Conservation (phyloP, 2,888 invertebrate species). For the Leptodirus hochenwartii region DNA sequence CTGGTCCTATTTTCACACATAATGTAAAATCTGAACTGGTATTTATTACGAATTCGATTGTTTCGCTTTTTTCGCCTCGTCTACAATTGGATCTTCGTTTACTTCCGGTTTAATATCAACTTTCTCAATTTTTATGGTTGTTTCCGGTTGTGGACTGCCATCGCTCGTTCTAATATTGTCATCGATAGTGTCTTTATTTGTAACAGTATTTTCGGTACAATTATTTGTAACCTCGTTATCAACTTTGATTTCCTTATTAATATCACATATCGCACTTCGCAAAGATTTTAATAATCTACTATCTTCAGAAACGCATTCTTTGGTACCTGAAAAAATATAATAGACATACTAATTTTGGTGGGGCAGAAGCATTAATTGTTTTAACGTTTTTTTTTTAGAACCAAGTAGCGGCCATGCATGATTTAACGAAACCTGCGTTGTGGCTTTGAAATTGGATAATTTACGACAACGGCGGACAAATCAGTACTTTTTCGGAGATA, state of each 20-base stretch:
- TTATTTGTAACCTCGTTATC: slow-evolving; percentile 10
- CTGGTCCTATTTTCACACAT: no score
- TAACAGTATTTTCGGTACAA: slow-evolving; percentile 5
- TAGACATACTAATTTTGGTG: slow-evolving; percentile 9
- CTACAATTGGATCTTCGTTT: slow-evolving; percentile 14
- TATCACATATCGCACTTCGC: slow-evolving; percentile 33
- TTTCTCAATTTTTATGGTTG: no score
- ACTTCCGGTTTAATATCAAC: slow-evolving; percentile 9
- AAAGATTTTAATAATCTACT: slow-evolving; percentile 40
- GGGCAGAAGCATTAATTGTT: slow-evolving; percentile 8
- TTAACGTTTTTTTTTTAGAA: neutral
- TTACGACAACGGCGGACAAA: no score
- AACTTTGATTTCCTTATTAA: slow-evolving; percentile 14
- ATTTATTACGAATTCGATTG: no score
- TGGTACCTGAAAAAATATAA: slow-evolving; percentile 36
- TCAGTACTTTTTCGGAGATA: no score
- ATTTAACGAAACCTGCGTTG: no score
- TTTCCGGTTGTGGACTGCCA: no score
- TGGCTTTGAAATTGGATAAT: no score
- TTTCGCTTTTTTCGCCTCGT: slow-evolving; percentile 16
- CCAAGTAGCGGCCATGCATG: no score
- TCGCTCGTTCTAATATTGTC: no score
- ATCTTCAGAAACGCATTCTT: slow-evolving; percentile 38
- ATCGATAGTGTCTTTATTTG: no score
- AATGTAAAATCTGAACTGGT: no score